Evolutionary conservation across 2,797 vertebrate genomes (phyloP).

Genomic region (Gorsachius magnificus): DNA sequence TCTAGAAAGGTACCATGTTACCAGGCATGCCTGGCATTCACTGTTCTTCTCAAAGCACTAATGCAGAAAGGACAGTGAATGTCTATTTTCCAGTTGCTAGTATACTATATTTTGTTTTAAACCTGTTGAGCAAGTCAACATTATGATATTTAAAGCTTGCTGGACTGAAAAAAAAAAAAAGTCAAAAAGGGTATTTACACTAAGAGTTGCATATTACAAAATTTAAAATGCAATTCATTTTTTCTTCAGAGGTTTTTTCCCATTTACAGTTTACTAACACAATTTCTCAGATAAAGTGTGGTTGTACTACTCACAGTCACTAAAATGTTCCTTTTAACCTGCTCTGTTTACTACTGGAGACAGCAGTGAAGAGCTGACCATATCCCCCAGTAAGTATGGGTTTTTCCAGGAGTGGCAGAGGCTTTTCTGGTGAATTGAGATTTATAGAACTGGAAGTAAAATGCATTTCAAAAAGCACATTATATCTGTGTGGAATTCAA

Average conservation of each 20-base stretch:
- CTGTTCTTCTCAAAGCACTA: background rate
- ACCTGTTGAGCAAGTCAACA: background rate
- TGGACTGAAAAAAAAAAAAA: background rate
- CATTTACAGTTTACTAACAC: background rate
- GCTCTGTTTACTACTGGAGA: background rate
- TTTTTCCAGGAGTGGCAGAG: background rate
- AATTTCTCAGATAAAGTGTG: background rate
- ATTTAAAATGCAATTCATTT: background rate
- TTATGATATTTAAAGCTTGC: background rate
- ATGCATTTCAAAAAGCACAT: conserved; percentile 4
- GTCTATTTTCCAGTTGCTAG: background rate
- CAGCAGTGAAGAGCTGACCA: background rate
- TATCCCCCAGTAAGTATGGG: background rate
- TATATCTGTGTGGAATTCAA: background rate
- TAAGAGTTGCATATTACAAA: background rate
- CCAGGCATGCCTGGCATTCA: background rate
- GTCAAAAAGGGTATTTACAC: background rate
- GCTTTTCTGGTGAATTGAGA: background rate
- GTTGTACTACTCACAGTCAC: background rate
- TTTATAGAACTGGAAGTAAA: conserved; percentile 11
- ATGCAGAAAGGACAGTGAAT: background rate
- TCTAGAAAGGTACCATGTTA: background rate
- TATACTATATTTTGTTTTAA: background rate
- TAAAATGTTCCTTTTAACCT: background rate
- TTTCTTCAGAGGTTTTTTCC: background rate